Conservation (phyloP, 1,140 invertebrate species). For the Zaprionus nigranus region DNA sequence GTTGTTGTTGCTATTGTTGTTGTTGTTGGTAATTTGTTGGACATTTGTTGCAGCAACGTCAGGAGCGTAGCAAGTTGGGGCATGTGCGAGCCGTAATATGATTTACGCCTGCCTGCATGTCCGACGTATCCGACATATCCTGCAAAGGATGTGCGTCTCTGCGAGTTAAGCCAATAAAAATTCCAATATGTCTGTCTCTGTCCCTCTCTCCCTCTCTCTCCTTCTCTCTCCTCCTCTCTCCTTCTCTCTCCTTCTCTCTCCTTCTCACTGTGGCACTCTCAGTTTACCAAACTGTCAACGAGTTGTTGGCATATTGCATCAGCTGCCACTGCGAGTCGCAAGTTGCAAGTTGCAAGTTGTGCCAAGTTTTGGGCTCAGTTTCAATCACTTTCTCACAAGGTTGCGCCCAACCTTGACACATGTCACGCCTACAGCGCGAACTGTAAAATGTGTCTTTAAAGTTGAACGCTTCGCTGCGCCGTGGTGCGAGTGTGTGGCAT, state of each 20-base stretch:
- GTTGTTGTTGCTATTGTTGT: neutral
- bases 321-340: neutral
- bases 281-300: conserved; percentile 4
- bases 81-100: conserved; percentile 53
- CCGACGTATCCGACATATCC: conserved; percentile 2
- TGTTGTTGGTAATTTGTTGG: neutral
- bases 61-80: conserved; percentile 4
- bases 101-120: conserved; percentile 45
- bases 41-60: neutral
- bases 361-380: conserved; percentile 21
- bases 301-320: conserved; percentile 17
- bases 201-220: neutral
- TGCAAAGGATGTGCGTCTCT: conserved; percentile 9
- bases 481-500: neutral
- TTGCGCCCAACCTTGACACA: conserved; percentile 70
- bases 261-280: neutral
- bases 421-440: conserved; percentile 35
- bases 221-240: too few species aligned
- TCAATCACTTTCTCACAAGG: conserved; percentile 58
- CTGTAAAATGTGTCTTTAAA: conserved; percentile 50
- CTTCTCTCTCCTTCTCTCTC: too few species aligned
- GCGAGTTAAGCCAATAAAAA: conserved; percentile 59
- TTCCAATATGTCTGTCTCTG: conserved; percentile 33
- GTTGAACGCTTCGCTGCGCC: conserved; percentile 55
- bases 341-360: conserved; percentile 9